Evolutionary conservation across 1,140 invertebrate species (phyloP), one percentile per base, ranked within the genome.

Genomic region (Lordiphosa stackelbergi): DNA sequence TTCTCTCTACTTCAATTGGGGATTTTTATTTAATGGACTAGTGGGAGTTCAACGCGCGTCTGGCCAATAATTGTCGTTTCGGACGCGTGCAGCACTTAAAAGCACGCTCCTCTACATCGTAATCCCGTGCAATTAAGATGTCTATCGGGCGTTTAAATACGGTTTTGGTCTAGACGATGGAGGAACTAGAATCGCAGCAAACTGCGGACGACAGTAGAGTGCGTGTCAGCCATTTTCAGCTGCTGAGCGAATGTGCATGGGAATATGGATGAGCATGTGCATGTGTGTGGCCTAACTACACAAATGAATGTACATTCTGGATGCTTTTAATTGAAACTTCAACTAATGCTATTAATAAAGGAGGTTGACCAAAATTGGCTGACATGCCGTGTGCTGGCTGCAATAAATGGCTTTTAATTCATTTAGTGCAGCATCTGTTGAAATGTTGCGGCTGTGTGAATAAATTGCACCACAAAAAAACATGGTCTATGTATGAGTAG

Each of bases 91-190:
- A 24, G 38, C 38, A 19, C 24, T 36, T 51, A 41, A 34, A 46
- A 59, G 43, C 13, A 35, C 3, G 16, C 28, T 6, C n/a, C 16
- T 52, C 53, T 54, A 53, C 59, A 63, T 69, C 75, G 71, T 81
- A 79, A 79, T 79, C 75, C 71, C 41, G 5, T 6, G 45, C 63
- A 74, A 79, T 79, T 79, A 79, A 79, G 77, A 79, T 83, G 59
- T 62, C 59, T 79, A 81, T 79, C 71, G 58, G 41, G 13, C 45
- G 53, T 53, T 64, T 61, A 66, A 68, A 60, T 64, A 68, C 53
- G 38, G 53, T 57, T 45, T 68, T 46, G 57, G 75, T 79, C 75
- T 79, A 79, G 75, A 81, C 75, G 34, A 10, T 34, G 11, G 46
- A 59, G 34, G 62, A 38, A 41, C 49, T 53, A 59, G 49, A 69